A percentile compares a stretch with the other conserved stretches of the same genome.
Conservation (phyloP, 2,113 vertebrate species). For the Origma solitaria region DNA sequence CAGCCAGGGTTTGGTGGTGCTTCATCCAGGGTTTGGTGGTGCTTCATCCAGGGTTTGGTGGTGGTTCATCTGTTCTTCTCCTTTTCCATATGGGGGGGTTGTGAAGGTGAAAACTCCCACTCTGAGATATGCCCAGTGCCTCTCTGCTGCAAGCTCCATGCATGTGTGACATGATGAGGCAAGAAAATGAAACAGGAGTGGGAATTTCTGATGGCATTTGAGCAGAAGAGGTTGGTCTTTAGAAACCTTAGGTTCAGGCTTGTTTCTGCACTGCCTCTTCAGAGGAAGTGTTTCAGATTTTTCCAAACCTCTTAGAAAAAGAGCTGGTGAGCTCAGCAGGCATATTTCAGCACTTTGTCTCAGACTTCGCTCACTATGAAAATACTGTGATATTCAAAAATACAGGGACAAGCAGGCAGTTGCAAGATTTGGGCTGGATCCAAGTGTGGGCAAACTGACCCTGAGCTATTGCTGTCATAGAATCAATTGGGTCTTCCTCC, state of each 20-base stretch:
- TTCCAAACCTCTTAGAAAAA: background rate
- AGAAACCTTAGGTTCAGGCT: background rate
- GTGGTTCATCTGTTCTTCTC: background rate
- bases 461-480: background rate
- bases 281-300: background rate
- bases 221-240: background rate
- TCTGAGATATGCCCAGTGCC: background rate
- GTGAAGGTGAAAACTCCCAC: background rate
- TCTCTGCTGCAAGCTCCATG: accelerated
- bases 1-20: background rate
- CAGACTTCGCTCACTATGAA: background rate
- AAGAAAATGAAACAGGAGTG: background rate
- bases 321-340: background rate
- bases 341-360: background rate
- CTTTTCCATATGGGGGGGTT: background rate
- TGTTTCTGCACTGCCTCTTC: background rate
- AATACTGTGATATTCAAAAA: background rate
- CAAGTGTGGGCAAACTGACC: background rate
- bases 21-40: background rate
- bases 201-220: background rate
- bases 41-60: background rate
- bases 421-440: background rate
- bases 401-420: background rate
- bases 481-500: background rate
- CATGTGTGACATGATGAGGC: background rate